phyloP scores from a whole-genome alignment of 2,797 vertebrate species.

The Myripristis jacobus region DNA sequence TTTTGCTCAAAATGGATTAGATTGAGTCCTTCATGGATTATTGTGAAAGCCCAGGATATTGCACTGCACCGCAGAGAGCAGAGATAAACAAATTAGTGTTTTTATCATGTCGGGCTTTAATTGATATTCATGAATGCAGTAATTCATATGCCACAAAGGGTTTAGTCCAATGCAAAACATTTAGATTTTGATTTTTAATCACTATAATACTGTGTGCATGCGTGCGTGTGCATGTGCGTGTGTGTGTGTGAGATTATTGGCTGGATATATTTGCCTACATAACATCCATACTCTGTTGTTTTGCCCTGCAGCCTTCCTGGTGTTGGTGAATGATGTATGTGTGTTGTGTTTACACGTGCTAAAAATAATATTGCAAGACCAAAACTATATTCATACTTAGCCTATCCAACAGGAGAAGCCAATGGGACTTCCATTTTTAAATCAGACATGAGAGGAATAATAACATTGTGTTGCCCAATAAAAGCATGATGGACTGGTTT shows the following conservation, averaged over 20 bases:
- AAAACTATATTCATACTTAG: slow-evolving; percentile 49
- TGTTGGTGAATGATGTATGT: slow-evolving; percentile 26
- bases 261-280: slow-evolving; percentile 37
- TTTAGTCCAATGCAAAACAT: slow-evolving; percentile 43
- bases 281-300: slow-evolving; percentile 42
- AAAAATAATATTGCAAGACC: slow-evolving; percentile 37
- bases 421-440: slow-evolving; percentile 51
- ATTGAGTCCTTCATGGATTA: slow-evolving; percentile 57
- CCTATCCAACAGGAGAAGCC: slow-evolving; percentile 48
- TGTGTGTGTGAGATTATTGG: slow-evolving; percentile 24
- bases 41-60: slow-evolving; percentile 51
- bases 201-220: slow-evolving; percentile 24
- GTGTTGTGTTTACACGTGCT: slow-evolving; percentile 39
- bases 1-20: slow-evolving; percentile 61
- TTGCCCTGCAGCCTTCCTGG: slow-evolving; percentile 38
- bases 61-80: slow-evolving; percentile 24
- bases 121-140: slow-evolving; percentile 64
- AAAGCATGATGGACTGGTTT: slow-evolving; percentile 51
- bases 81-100: slow-evolving; percentile 59
- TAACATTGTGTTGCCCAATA: slow-evolving; percentile 28
- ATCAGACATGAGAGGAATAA: slow-evolving; percentile 55
- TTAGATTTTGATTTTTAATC: slow-evolving; percentile 55
- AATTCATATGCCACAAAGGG: slow-evolving; percentile 60
- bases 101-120: slow-evolving; percentile 58
- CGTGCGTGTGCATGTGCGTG: slow-evolving; percentile 8